Evolutionary conservation across 2,113 vertebrate species (phyloP).

Genomic region (Ariopsis seemanni): DNA sequence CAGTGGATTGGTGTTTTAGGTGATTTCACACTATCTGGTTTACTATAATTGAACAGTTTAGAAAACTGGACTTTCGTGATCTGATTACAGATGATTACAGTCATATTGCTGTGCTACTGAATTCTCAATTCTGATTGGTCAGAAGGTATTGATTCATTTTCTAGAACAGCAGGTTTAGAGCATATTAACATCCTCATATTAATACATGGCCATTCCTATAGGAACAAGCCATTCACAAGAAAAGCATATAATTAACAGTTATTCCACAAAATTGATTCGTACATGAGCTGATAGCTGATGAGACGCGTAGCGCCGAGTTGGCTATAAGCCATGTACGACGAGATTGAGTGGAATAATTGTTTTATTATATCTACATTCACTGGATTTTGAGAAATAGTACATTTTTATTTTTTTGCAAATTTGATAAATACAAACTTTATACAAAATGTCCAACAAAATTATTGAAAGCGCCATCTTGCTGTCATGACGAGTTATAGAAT

Average conservation of each 20-base stretch:
- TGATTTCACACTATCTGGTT: neutral
- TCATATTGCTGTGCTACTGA: neutral
- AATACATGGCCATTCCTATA: neutral
- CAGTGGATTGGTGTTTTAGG: neutral
- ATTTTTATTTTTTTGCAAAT: too few relatives aligned
- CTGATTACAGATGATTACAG: neutral
- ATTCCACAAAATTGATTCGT: too few relatives aligned
- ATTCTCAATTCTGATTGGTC: neutral
- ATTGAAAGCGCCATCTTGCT: too few relatives aligned
- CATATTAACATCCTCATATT: neutral
- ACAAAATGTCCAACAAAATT: too few relatives aligned
- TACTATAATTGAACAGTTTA: neutral
- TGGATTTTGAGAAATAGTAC: too few relatives aligned
- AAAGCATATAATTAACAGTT: neutral
- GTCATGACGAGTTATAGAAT: too few relatives aligned
- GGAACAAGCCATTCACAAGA: neutral
- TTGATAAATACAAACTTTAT: too few relatives aligned
- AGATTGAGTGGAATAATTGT: too few relatives aligned
- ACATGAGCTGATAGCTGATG: too few relatives aligned
- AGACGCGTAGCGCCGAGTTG: too few relatives aligned
- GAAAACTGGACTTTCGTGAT: neutral
- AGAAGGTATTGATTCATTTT: neutral
- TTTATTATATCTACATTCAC: too few relatives aligned
- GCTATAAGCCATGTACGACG: too few relatives aligned
- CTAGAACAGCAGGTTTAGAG: neutral